Base-by-base conservation (phyloP, 2,888 invertebrate genomes). In the Cosmopolites sordidus region DNA sequence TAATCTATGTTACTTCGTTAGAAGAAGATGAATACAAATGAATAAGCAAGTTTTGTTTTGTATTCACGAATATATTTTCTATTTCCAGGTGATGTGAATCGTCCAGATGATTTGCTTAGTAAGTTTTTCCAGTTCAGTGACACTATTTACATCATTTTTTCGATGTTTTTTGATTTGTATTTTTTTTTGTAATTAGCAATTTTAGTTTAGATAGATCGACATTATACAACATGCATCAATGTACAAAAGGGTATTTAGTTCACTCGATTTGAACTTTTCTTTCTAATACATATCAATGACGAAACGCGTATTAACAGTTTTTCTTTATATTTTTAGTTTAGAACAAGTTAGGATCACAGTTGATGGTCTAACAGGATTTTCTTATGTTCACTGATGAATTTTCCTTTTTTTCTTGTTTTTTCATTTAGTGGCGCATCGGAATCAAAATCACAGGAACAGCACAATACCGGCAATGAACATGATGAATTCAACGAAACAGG, bases 401-500 rank as follows among this genome's bases (percentile, higher is more conserved):
- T 33, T 33, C 11, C n/a, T 33, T 9, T 33, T 33, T 11, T 33
- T 33, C n/a, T n/a, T n/a, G n/a, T n/a, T 33, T 5, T 11, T 33
- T 58, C 60, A 70, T 75, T 22, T 76, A 89, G 89, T 88, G 73
- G 84, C 88, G 73, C 87, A 84, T 73, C 82, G 89, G 60, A 89
- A 89, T 72, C 87, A 86, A 59, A 89, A 88, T 73, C 68, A 66
- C 69, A 81, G 89, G 62, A 87, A 83, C 70, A 86, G 84, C 60
- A 80, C 84, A 51, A 72, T 81, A 59, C 84, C 86, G 6, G 80
- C 80, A 43, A 81, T 84, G 63, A 83, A 82, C 64, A 78, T 86
- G 67, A 83, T 86, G 73, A 87, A 87, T 72, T 87, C 86, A 39
- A 82, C 87, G 62, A 85, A 91, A 69, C 90, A 91, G 75, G 89